Evolutionary conservation across 1,140 invertebrate species (phyloP).

Genomic region (Drosophila nannoptera): DNA sequence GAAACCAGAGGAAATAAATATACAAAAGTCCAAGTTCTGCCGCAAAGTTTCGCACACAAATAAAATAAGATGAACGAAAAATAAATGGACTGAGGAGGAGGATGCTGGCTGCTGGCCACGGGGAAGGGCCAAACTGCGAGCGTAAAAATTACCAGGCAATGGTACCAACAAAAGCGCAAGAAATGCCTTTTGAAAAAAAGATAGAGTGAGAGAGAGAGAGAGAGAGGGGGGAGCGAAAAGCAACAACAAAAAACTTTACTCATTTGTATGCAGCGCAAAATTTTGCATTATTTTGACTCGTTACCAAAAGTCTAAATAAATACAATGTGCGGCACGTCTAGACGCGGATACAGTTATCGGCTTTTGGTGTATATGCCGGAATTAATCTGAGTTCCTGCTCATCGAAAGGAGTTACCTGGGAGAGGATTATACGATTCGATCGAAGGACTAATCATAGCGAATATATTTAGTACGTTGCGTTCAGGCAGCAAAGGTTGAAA

Average conservation of each 20-base stretch:
- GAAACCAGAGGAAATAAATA: constrained; percentile 77
- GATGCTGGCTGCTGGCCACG: too few species aligned
- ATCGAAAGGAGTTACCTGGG: background rate
- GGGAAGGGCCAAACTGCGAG: constrained; percentile 9
- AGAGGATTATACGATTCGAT: background rate
- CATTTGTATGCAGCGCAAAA: constrained; percentile 77
- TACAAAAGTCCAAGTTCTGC: constrained; percentile 71
- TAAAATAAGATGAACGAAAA: constrained; percentile 27
- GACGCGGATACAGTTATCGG: constrained; percentile 10
- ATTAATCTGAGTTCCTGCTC: constrained; percentile 9
- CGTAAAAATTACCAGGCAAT: constrained; percentile 61
- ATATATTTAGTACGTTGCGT: too few species aligned
- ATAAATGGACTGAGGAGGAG: constrained; percentile 6
- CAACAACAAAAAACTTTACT: constrained; percentile 62
- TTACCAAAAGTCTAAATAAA: constrained; percentile 63
- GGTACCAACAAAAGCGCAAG: constrained; percentile 56
- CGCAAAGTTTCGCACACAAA: constrained; percentile 56
- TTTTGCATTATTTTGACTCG: constrained; percentile 76
- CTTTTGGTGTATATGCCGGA: constrained; percentile 8
- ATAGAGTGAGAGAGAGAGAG: too few species aligned
- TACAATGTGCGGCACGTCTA: constrained; percentile 33
- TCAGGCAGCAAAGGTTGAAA: too few species aligned
- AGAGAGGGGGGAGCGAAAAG: background rate
- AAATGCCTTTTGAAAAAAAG: constrained; percentile 48
- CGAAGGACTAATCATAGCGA: too few species aligned